These are phyloP conservation scores for Stegana nigrithorax DNA, from an alignment of 2,888 invertebrate species.

Conservation along the genomic window DNA sequence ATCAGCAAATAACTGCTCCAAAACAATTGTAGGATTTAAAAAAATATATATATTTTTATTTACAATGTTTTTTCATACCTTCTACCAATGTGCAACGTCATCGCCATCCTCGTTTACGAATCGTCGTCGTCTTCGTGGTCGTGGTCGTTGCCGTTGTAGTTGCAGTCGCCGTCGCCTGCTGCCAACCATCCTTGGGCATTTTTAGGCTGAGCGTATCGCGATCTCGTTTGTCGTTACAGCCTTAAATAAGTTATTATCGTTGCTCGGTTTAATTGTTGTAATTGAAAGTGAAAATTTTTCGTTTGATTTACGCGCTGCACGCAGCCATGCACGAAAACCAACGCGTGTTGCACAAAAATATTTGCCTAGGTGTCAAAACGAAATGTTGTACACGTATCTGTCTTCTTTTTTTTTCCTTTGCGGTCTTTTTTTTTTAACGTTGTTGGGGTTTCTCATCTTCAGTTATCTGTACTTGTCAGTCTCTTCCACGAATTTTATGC, in stretches of 20 bases:
- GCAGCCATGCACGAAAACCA: not conserved
- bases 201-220: not conserved
- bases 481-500: too few relatives aligned
- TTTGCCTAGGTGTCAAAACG: conserved; percentile 56
- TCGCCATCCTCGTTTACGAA: too few relatives aligned
- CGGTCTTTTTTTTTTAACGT: too few relatives aligned
- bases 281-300: conserved; percentile 65
- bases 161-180: conserved; percentile 4
- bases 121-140: conserved; percentile 20
- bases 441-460: not conserved
- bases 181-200: conserved; percentile 9
- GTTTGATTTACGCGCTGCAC: conserved; percentile 55
- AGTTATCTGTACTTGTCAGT: too few relatives aligned
- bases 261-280: conserved; percentile 64
- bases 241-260: conserved; percentile 65
- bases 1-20: too few relatives aligned
- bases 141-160: conserved; percentile 4
- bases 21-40: too few relatives aligned
- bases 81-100: too few relatives aligned
- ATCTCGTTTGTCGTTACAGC: conserved; percentile 3
- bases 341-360: conserved; percentile 36
- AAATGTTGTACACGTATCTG: too few relatives aligned
- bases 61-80: too few relatives aligned
- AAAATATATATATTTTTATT: too few relatives aligned
- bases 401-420: too few relatives aligned